Conservation (phyloP, 2,797 vertebrate genomes). For the Mycteria americana region DNA sequence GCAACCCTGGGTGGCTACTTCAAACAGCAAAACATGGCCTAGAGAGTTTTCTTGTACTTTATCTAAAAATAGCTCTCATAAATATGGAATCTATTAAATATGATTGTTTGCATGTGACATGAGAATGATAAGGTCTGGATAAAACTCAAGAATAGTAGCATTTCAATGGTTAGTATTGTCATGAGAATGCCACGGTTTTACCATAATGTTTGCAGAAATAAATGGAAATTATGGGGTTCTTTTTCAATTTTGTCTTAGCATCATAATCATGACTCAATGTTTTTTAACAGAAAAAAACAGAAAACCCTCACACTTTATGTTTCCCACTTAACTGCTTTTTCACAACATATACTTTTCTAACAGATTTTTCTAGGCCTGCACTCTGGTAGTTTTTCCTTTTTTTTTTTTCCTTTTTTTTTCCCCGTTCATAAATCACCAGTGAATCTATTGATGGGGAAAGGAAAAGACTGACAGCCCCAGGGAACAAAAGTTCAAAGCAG, state of each 20-base stretch:
- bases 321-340: neutral
- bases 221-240: neutral
- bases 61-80: conserved; percentile 17
- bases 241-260: neutral
- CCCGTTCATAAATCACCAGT: neutral
- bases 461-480: neutral
- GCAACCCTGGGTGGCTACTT: neutral
- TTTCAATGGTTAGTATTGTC: neutral
- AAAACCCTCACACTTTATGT: neutral
- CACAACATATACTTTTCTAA: neutral
- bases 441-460: neutral
- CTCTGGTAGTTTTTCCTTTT: neutral
- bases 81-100: neutral
- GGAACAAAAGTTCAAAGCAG: neutral
- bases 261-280: neutral
- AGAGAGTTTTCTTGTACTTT: neutral
- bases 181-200: neutral
- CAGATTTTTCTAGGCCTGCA: neutral
- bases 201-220: neutral
- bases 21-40: neutral
- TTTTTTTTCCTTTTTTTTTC: too few species aligned
- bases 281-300: neutral
- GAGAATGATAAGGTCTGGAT: neutral
- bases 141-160: neutral
- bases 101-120: neutral